These are phyloP conservation scores for Drosophila tanythrix DNA, from an alignment of 2,888 invertebrate genomes.

Conservation along the genomic window DNA sequence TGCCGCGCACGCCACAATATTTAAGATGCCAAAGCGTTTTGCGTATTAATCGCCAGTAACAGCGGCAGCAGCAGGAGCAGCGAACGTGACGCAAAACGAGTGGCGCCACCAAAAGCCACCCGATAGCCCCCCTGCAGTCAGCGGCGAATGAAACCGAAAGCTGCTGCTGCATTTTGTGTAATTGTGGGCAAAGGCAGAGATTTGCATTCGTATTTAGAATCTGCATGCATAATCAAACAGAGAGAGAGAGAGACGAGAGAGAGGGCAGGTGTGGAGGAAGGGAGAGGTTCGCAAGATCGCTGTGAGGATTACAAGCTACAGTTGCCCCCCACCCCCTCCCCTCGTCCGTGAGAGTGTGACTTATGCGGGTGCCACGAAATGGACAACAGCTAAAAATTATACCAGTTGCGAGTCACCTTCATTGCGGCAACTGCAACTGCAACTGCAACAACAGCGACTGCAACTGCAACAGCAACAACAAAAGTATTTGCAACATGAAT, in stretches of 20 bases:
- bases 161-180: conserved; percentile 52
- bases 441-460: conserved; percentile 42
- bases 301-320: conserved; percentile 47
- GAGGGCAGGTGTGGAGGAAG: conserved; percentile 1
- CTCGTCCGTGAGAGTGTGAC: conserved; percentile 59
- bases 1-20: conserved; percentile 79
- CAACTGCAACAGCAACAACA: conserved; percentile 38
- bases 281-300: conserved; percentile 32
- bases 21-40: conserved; percentile 81
- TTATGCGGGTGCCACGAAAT: conserved; percentile 76
- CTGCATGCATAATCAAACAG: conserved; percentile 7
- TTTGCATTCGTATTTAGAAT: conserved; percentile 64
- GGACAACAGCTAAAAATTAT: conserved; percentile 53
- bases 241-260: neutral
- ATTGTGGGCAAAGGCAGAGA: conserved; percentile 53
- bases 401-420: conserved; percentile 67
- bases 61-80: conserved; percentile 30
- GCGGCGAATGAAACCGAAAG: conserved; percentile 56
- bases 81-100: conserved; percentile 70
- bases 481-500: conserved; percentile 74
- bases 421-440: conserved; percentile 49
- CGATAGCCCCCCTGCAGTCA: conserved; percentile 19
- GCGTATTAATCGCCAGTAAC: conserved; percentile 75
- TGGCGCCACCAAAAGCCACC: conserved; percentile 66
- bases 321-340: conserved; percentile 2